Evolutionary conservation across 2,113 vertebrate genomes (phyloP).

Genomic region (Erythrocercus mccallii): DNA sequence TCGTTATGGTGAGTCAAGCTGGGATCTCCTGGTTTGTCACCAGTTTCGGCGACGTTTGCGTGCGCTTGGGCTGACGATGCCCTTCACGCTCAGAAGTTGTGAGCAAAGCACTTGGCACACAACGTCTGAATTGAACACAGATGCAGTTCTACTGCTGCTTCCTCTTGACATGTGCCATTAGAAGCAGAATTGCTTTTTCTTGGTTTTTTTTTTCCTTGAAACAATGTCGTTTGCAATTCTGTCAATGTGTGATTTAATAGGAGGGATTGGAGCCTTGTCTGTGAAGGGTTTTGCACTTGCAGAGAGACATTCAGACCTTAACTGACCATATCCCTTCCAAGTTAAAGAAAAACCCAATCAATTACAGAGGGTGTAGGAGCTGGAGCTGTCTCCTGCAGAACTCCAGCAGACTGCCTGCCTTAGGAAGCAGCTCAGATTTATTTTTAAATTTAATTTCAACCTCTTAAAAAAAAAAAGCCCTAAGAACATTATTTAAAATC

Average conservation of each 20-base stretch:
- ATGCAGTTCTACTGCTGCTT: conserved; percentile 12
- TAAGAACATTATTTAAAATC: not conserved
- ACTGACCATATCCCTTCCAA: not conserved
- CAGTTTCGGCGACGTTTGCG: fast-evolving
- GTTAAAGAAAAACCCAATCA: not conserved
- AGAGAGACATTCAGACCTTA: not conserved
- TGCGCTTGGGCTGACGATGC: not conserved
- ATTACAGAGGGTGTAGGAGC: not conserved
- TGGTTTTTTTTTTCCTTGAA: not conserved
- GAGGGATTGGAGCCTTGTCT: not conserved
- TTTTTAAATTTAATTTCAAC: not conserved
- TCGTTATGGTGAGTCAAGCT: not conserved
- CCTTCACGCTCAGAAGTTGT: not conserved
- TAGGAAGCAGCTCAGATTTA: not conserved
- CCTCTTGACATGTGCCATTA: not conserved
- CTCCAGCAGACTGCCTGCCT: not conserved
- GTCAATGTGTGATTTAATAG: conserved; percentile 23
- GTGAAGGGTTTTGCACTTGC: conserved; percentile 16
- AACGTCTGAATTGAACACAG: not conserved
- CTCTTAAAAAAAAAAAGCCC: not conserved
- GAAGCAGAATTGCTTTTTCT: not conserved
- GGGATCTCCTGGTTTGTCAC: not conserved
- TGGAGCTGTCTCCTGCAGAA: not conserved
- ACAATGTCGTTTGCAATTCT: not conserved
- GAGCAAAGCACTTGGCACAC: not conserved